These are phyloP conservation scores for Melangyna quadrimaculata DNA, from an alignment of 2,888 invertebrate species.

Conservation along the genomic window DNA sequence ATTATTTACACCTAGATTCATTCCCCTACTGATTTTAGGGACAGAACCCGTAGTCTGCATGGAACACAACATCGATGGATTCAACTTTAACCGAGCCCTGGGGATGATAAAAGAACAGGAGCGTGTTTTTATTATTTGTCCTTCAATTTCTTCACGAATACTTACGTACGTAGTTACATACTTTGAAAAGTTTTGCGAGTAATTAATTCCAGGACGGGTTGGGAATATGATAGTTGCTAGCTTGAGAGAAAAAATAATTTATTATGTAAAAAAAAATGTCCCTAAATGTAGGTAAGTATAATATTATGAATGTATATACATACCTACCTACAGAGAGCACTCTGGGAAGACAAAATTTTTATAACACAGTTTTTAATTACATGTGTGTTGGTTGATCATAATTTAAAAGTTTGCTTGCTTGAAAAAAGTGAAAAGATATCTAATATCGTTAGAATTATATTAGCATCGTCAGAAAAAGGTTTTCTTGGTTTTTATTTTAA, in stretches of 20 bases:
- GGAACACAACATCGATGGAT: constrained; percentile 28
- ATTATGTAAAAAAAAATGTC: not conserved
- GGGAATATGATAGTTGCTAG: constrained; percentile 1
- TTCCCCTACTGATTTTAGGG: constrained; percentile 9
- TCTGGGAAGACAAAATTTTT: not conserved
- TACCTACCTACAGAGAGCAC: not conserved
- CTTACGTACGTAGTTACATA: not conserved
- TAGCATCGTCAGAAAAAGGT: not conserved
- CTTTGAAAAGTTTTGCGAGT: constrained; percentile 25
- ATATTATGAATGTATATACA: not conserved
- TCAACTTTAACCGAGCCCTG: constrained; percentile 18
- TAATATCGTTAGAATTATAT: not conserved
- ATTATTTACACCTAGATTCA: constrained; percentile 8
- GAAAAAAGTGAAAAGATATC: not conserved
- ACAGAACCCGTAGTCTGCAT: not conserved
- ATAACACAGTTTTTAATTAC: not conserved
- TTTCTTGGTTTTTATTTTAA: not conserved
- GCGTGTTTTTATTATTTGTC: not conserved
- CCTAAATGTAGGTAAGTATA: not conserved
- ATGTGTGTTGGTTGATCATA: not conserved
- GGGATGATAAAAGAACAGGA: not conserved
- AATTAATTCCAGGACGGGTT: constrained; percentile 14
- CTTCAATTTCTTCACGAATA: constrained; percentile 23
- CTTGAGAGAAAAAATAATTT: not conserved
- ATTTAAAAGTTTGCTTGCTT: not conserved